phyloP scores from a whole-genome alignment of 1,140 invertebrate species.

The Ceratina australensis region DNA sequence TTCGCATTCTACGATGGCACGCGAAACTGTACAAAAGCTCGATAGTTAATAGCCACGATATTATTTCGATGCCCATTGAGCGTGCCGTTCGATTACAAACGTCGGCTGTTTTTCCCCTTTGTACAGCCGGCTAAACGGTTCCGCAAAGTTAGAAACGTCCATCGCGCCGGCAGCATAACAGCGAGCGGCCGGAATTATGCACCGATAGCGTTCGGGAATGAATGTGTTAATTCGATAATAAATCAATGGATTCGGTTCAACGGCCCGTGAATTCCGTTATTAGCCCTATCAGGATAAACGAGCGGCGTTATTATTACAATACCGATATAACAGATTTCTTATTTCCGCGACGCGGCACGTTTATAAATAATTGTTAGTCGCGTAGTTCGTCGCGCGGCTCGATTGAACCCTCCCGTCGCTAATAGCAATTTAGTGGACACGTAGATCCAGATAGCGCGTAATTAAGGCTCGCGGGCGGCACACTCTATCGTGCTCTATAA shows the following conservation, averaged over 20 bases:
- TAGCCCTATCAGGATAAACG: background rate
- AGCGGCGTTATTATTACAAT: background rate
- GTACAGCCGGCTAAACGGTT: background rate
- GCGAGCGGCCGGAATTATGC: background rate
- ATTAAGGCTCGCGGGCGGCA: constrained; percentile 47
- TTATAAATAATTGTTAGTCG: background rate
- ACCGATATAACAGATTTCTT: background rate
- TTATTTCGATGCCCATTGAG: constrained; percentile 8
- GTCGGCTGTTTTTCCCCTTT: background rate
- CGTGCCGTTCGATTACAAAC: background rate
- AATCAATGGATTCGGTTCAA: background rate
- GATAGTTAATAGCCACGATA: background rate
- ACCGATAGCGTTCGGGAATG: background rate
- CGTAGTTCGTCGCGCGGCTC: background rate
- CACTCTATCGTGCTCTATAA: constrained; percentile 35
- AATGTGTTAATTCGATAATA: constrained; percentile 21
- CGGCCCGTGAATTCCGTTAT: constrained; percentile 19
- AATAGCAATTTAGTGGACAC: constrained; percentile 54
- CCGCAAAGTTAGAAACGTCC: background rate
- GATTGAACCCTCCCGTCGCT: constrained; percentile 39
- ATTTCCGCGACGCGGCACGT: background rate
- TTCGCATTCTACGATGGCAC: background rate
- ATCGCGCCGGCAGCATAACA: background rate
- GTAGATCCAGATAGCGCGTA: constrained; percentile 56
- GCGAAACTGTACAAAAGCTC: background rate